Evolutionary conservation across 2,797 vertebrate genomes (phyloP).

Genomic region (Crax fasciolata): DNA sequence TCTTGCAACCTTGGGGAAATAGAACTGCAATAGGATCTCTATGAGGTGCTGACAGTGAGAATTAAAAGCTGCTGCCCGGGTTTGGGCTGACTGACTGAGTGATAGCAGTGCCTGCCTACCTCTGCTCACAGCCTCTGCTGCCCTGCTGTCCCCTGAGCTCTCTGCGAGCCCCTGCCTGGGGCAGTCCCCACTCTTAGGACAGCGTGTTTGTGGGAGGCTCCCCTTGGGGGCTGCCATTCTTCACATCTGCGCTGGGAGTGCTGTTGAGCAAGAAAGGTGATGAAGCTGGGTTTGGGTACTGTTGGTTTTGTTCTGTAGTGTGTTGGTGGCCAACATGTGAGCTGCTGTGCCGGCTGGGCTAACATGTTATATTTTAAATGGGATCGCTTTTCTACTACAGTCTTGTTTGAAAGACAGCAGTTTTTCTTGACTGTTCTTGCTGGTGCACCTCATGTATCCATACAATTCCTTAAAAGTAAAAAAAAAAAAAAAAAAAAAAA

Average conservation of each 20-base stretch:
- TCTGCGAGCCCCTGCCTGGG: not conserved
- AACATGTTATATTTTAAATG: not conserved
- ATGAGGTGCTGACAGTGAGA: not conserved
- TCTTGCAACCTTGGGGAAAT: not conserved
- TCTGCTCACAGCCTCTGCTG: not conserved
- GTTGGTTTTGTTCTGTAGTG: not conserved
- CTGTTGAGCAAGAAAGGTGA: not conserved
- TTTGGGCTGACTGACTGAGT: not conserved
- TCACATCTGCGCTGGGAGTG: conserved; percentile 1
- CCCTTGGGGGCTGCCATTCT: conserved; percentile 13
- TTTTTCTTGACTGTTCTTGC: conserved; percentile 21
- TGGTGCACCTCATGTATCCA: not conserved
- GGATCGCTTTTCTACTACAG: not conserved
- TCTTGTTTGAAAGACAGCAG: not conserved
- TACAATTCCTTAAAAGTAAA: not conserved
- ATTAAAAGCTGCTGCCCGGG: not conserved
- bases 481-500: not conserved
- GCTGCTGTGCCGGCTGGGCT: not conserved
- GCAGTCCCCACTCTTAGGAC: not conserved
- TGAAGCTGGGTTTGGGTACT: not conserved
- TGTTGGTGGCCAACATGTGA: not conserved
- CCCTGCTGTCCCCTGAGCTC: not conserved
- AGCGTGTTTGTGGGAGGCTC: conserved; percentile 25
- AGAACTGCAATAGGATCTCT: not conserved
- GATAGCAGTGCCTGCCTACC: not conserved